These are phyloP conservation scores for Ictidomys tridecemlineatus DNA, from an alignment of 2,113 vertebrate genomes.

Conservation along the genomic window DNA sequence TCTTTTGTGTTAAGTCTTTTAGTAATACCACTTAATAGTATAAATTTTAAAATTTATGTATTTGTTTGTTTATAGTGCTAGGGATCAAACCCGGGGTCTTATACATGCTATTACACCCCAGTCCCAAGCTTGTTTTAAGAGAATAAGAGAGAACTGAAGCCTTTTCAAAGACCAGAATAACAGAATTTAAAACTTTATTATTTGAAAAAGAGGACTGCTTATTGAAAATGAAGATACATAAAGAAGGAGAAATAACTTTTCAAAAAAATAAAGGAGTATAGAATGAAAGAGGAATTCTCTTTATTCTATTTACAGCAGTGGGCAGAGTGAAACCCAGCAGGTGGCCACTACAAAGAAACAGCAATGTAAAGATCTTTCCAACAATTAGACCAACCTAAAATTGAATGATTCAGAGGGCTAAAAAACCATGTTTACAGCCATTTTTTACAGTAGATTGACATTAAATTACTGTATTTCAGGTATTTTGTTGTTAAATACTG, in stretches of 20 bases:
- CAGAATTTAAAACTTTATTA: slow-evolving; percentile 46
- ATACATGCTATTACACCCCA: neutral
- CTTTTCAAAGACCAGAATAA: slow-evolving; percentile 28
- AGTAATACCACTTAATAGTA: neutral
- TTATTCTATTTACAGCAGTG: slow-evolving; percentile 20
- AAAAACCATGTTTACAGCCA: neutral
- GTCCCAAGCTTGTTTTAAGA: neutral
- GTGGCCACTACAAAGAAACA: slow-evolving; percentile 13
- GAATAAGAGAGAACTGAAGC: neutral
- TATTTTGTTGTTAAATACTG: neutral
- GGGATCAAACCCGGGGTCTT: neutral
- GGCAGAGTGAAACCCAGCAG: neutral
- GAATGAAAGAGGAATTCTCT: slow-evolving; percentile 50
- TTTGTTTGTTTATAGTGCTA: neutral
- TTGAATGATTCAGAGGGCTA: neutral
- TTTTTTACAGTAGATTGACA: slow-evolving; percentile 24
- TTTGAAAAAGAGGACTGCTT: slow-evolving; percentile 47
- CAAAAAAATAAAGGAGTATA: neutral
- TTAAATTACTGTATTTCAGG: neutral
- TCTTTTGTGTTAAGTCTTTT: slow-evolving; percentile 19
- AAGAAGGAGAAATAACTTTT: neutral
- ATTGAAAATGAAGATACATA: neutral
- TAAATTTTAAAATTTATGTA: neutral
- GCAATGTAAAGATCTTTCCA: neutral
- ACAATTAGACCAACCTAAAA: neutral